Percentiles rank a stretch among this genome's conserved stretches.
Conservation (phyloP, 2,888 invertebrate species). For the Globia sparganii region DNA sequence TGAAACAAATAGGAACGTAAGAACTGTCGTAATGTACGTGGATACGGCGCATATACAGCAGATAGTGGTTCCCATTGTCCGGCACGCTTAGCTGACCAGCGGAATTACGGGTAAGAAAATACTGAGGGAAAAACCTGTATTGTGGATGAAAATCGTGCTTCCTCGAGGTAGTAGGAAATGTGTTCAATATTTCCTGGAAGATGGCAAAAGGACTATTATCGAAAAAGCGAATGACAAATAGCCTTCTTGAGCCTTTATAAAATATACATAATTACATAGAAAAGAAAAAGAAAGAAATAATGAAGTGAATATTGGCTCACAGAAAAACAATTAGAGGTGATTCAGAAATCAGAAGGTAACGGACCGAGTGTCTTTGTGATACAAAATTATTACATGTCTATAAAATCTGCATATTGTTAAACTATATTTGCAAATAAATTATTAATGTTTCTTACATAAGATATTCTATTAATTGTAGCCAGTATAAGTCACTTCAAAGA, state of each 20-base stretch:
- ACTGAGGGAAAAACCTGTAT: conserved; percentile 56
- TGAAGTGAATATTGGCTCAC: too few relatives aligned
- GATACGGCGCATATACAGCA: conserved; percentile 68
- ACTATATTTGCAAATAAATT: neutral
- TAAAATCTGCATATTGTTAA: neutral
- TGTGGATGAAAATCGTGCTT: conserved; percentile 59
- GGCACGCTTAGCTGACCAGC: conserved; percentile 78
- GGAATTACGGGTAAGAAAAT: conserved; percentile 74
- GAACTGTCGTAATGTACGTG: conserved; percentile 77
- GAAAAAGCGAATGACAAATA: too few relatives aligned
- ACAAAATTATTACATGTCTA: neutral
- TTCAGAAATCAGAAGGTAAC: neutral
- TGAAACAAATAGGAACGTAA: conserved; percentile 84
- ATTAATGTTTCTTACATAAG: neutral
- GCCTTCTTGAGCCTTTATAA: neutral
- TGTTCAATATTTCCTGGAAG: conserved; percentile 21
- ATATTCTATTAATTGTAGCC: neutral
- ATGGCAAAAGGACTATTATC: neutral
- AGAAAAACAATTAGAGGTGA: neutral
- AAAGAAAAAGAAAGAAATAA: neutral
- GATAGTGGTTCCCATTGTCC: conserved; percentile 82
- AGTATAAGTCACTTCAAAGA: neutral
- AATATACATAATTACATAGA: neutral
- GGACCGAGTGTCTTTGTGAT: neutral
- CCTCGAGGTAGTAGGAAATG: conserved; percentile 46